Evolutionary conservation across 2,888 invertebrate species (phyloP).

Genomic region (Diplolepis rosae): DNA sequence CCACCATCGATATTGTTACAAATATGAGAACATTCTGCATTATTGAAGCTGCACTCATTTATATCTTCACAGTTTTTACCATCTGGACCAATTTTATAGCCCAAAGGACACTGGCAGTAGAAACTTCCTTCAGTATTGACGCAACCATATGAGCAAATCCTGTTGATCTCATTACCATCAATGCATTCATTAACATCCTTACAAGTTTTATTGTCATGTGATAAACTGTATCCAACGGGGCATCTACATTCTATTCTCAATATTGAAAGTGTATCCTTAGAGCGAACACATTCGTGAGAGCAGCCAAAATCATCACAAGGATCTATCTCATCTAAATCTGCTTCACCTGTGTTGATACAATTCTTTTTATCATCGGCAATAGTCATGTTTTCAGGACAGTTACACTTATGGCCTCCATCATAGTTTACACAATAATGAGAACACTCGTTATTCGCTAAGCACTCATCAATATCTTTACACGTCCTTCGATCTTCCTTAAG

Average conservation of each 20-base stretch:
- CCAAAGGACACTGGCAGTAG: constrained; percentile 77
- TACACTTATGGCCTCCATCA: constrained; percentile 75
- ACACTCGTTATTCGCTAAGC: constrained; percentile 59
- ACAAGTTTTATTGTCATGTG: constrained; percentile 68
- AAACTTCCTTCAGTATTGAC: constrained; percentile 79
- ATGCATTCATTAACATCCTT: constrained; percentile 70
- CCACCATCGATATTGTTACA: constrained; percentile 67
- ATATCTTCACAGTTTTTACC: constrained; percentile 65
- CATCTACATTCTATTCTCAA: constrained; percentile 72
- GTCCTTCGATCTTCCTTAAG: constrained; percentile 57
- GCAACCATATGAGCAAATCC: constrained; percentile 74
- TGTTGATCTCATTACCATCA: constrained; percentile 60
- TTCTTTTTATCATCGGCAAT: constrained; percentile 59
- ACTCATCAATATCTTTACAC: constrained; percentile 76
- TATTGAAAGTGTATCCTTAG: constrained; percentile 70
- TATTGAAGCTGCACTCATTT: constrained; percentile 71
- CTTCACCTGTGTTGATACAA: constrained; percentile 62
- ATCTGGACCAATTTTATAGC: constrained; percentile 73
- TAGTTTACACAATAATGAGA: constrained; percentile 64
- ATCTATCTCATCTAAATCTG: background rate
- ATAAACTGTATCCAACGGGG: constrained; percentile 70
- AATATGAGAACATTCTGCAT: constrained; percentile 77
- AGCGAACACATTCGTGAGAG: constrained; percentile 75
- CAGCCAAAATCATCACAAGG: constrained; percentile 67
- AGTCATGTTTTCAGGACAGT: constrained; percentile 73